Conservation (phyloP, 2,797 vertebrate genomes). For the Sciurus vulgaris region DNA sequence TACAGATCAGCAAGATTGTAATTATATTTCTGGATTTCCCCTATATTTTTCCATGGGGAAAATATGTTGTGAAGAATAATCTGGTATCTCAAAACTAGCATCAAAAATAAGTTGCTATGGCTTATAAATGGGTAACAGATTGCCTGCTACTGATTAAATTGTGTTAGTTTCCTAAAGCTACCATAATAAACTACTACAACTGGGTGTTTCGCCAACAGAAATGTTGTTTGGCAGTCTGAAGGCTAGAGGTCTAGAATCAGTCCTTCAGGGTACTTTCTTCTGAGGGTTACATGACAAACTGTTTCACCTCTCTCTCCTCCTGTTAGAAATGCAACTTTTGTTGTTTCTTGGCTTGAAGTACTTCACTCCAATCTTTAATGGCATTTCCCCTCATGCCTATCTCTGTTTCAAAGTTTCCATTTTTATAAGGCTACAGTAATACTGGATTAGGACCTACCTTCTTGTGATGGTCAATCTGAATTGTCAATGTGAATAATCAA, state of each 20-base stretch:
- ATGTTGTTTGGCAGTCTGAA: not conserved
- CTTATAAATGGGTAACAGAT: not conserved
- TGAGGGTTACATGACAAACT: not conserved
- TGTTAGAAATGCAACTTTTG: not conserved
- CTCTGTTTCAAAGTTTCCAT: not conserved
- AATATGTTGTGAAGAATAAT: not conserved
- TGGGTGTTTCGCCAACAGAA: not conserved
- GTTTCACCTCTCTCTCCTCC: not conserved
- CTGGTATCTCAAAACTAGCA: not conserved
- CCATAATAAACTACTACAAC: not conserved
- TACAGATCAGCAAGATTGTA: not conserved
- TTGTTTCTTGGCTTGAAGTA: not conserved
- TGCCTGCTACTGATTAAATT: not conserved
- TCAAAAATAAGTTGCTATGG: not conserved
- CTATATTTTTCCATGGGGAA: conserved; percentile 10
- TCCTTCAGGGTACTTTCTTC: not conserved
- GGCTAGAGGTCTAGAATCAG: not conserved
- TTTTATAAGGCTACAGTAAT: no score
- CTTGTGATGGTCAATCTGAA: no score
- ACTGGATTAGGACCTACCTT: not conserved
- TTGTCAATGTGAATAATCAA: no score
- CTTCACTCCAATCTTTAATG: no score
- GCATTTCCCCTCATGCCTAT: no score
- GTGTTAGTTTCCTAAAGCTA: not conserved
- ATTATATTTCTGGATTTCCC: not conserved